Evolutionary conservation across 1,140 invertebrate genomes (phyloP).

Genomic region (Drosophila biarmipes): DNA sequence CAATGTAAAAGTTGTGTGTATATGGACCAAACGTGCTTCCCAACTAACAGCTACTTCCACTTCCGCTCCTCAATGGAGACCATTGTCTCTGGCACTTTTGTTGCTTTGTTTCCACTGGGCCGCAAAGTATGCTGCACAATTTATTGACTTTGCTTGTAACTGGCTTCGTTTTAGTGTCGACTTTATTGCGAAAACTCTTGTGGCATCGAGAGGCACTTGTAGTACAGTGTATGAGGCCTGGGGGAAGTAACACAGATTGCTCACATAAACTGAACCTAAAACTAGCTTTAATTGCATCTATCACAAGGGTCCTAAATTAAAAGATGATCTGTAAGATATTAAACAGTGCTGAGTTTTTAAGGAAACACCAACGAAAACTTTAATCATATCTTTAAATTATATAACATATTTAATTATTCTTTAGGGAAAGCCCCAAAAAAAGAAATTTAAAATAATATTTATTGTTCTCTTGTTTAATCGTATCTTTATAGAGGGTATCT

Average conservation of each 20-base stretch:
- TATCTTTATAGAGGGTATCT: too few species aligned
- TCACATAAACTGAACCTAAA: background rate
- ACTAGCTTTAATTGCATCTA: background rate
- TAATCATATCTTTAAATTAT: too few species aligned
- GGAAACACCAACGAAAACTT: too few species aligned
- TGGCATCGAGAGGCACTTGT: constrained; percentile 19
- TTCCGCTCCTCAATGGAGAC: constrained; percentile 52
- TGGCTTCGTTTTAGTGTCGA: constrained; percentile 39
- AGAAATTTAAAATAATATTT: too few species aligned
- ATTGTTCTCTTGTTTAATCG: too few species aligned
- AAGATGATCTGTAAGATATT: too few species aligned
- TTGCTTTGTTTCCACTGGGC: constrained; percentile 25
- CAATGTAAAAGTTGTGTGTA: constrained; percentile 17
- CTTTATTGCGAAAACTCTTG: constrained; percentile 21
- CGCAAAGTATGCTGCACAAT: constrained; percentile 70
- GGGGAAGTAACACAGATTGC: too few species aligned
- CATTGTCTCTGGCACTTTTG: constrained; percentile 31
- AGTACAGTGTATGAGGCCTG: background rate
- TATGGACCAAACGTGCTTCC: constrained; percentile 61
- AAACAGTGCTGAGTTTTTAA: too few species aligned
- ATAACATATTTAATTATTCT: too few species aligned
- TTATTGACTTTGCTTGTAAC: constrained; percentile 58
- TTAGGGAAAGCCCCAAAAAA: too few species aligned
- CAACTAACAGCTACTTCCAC: constrained; percentile 71
- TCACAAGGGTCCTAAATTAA: too few species aligned